Conservation (phyloP, 2,888 invertebrate genomes). For the Dryomyza anilis region DNA sequence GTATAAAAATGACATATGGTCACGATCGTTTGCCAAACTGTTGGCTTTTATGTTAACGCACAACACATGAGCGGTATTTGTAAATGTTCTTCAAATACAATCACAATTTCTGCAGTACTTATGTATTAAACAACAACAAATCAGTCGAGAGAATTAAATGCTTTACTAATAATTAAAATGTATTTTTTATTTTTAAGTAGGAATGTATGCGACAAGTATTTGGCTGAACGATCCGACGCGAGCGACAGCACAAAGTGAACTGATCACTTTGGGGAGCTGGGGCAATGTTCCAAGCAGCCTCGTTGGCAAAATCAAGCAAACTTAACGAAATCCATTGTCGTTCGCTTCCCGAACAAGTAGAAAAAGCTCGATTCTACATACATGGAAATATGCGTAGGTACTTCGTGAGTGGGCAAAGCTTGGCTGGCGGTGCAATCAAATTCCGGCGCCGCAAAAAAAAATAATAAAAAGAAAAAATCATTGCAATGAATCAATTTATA, state of each 20-base stretch:
- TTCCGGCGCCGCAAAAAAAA: not conserved
- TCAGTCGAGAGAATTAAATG: no score
- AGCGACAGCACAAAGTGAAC: conserved; percentile 57
- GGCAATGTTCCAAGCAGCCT: conserved; percentile 34
- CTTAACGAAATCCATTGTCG: not conserved
- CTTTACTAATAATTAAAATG: no score
- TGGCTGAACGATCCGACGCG: conserved; percentile 57
- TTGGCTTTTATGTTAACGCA: no score
- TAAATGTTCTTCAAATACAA: no score
- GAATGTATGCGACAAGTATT: no score
- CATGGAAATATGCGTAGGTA: conserved; percentile 12
- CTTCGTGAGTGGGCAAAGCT: not conserved
- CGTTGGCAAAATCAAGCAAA: conserved; percentile 16
- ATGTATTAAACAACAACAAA: no score
- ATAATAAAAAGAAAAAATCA: not conserved
- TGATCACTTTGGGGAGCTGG: conserved; percentile 48
- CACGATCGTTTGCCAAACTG: no score
- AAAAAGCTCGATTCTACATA: not conserved
- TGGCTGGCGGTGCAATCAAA: not conserved
- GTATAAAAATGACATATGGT: no score
- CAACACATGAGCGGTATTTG: no score
- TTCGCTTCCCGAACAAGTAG: not conserved
- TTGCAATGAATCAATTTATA: no score
- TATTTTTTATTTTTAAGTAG: no score
- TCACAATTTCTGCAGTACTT: no score